Percentiles rank a stretch among this genome's conserved stretches.
These are phyloP conservation scores for Lepetodrilus schrolli DNA, from an alignment of 2,888 invertebrate genomes.

Conservation along the genomic window DNA sequence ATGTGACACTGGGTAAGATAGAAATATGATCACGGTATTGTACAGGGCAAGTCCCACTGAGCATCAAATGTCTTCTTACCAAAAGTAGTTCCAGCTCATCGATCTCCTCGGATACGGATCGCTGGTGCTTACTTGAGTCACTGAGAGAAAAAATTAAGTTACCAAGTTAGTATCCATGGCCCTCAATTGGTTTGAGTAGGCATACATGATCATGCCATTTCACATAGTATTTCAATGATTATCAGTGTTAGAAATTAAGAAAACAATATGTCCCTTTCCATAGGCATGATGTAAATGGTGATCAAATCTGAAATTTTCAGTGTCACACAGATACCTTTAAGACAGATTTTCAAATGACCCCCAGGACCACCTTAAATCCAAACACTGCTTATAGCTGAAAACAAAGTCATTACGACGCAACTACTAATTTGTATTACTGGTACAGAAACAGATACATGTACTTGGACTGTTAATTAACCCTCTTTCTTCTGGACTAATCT, in stretches of 20 bases:
- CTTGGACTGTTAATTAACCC: neutral
- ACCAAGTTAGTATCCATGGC: neutral
- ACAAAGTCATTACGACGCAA: neutral
- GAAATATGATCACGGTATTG: no score
- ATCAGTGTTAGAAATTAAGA: no score
- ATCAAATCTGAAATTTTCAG: no score
- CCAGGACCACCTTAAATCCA: no score
- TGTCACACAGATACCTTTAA: no score
- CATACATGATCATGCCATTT: neutral
- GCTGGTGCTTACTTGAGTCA: neutral
- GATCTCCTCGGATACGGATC: conserved; percentile 15
- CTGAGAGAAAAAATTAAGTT: neutral
- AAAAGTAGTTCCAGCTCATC: conserved; percentile 3
- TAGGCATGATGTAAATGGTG: no score
- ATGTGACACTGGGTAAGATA: no score
- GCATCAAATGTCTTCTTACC: no score
- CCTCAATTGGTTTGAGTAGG: neutral
- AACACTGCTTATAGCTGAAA: neutral
- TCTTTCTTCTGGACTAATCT: neutral
- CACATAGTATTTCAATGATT: neutral
- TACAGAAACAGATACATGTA: neutral
- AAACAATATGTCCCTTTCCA: no score
- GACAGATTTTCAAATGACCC: no score
- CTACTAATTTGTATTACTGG: neutral
- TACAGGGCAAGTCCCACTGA: no score